Percentiles rank a stretch among this genome's conserved stretches.
These are phyloP conservation scores for Xylophagus ater DNA, from an alignment of 2,888 invertebrate species.

Conservation along the genomic window DNA sequence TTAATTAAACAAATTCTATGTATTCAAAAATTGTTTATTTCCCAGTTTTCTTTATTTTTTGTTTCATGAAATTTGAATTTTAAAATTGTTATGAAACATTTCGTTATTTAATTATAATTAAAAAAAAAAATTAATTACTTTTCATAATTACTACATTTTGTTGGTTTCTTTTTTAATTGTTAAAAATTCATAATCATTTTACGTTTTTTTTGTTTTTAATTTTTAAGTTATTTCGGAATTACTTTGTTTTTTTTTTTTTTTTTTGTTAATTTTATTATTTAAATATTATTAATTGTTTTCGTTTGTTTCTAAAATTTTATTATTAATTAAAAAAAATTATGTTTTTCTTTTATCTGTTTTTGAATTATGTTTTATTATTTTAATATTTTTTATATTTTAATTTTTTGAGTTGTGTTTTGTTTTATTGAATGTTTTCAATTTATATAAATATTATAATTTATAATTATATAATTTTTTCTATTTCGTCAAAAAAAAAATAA, in stretches of 20 bases:
- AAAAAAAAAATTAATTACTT: constrained; percentile 1
- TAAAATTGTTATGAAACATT: background rate
- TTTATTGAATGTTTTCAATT: too few species aligned
- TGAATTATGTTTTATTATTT: background rate
- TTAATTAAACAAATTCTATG: too few species aligned
- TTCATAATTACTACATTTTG: background rate
- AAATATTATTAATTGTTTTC: background rate
- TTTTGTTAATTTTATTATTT: background rate
- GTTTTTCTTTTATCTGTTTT: background rate
- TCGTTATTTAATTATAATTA: background rate
- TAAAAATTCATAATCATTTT: background rate
- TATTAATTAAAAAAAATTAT: constrained; percentile 9
- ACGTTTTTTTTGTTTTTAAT: background rate
- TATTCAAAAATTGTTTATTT: too few species aligned
- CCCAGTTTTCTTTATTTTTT: too few species aligned
- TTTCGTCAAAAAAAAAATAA: too few species aligned
- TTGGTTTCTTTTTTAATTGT: background rate
- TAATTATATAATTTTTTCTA: too few species aligned
- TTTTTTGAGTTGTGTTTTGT: too few species aligned
- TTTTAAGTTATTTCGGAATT: too few species aligned
- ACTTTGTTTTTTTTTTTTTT: background rate
- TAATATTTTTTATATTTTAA: too few species aligned
- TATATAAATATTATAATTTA: too few species aligned
- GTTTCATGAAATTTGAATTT: constrained; percentile 1
- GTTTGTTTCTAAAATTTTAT: background rate